Conservation (phyloP, 2,113 vertebrate genomes). For the Nicator chloris region DNA sequence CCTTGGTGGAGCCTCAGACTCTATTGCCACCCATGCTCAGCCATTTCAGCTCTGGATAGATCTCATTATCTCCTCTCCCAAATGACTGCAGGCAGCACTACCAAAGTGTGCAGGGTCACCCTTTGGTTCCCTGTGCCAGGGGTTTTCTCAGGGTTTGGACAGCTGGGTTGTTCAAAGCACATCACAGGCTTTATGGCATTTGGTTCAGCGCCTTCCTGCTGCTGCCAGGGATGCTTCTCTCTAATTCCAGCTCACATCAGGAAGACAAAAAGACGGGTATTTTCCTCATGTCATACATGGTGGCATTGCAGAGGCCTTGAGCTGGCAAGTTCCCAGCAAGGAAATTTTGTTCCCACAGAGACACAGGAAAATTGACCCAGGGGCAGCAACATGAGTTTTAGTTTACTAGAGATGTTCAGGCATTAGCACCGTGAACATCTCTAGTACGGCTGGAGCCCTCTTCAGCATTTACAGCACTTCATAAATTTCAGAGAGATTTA, state of each 20-base stretch:
- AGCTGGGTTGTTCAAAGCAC: not conserved
- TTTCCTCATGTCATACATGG: not conserved
- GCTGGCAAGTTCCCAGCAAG: not conserved
- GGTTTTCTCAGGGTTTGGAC: not conserved
- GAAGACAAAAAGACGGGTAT: not conserved
- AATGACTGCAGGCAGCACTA: not conserved
- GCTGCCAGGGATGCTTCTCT: not conserved
- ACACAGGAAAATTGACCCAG: not conserved
- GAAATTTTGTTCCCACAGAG: not conserved
- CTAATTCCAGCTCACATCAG: not conserved
- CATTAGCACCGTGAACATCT: not conserved
- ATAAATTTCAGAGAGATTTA: constrained; percentile 49
- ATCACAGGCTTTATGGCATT: not conserved
- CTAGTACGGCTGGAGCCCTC: constrained; percentile 15
- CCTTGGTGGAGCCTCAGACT: not conserved
- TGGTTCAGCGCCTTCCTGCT: not conserved
- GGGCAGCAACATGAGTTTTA: not conserved
- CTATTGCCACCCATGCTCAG: not conserved
- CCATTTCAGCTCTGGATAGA: not conserved
- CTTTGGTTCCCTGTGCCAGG: not conserved
- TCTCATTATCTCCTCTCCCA: not conserved
- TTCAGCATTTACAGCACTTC: constrained; percentile 22
- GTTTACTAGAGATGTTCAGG: not conserved
- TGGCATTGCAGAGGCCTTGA: not conserved
- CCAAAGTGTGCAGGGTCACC: not conserved